Evolutionary conservation across 2,797 vertebrate genomes (phyloP).

Genomic region (Gadopsis marmoratus): DNA sequence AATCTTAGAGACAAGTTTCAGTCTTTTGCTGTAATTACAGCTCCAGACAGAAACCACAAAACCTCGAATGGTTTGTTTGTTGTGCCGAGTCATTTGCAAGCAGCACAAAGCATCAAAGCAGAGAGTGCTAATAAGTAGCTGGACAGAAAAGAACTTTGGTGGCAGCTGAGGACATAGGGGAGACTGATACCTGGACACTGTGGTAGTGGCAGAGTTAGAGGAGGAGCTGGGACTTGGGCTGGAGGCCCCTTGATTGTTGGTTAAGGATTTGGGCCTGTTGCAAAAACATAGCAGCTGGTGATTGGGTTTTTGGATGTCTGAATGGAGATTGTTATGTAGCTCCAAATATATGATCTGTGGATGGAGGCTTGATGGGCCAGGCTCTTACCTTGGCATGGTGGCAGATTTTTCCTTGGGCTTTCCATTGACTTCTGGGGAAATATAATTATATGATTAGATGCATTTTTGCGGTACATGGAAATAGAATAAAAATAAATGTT

Average conservation of each 20-base stretch:
- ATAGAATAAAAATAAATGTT: background rate
- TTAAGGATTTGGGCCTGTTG: conserved; percentile 71
- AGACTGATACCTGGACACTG: conserved; percentile 67
- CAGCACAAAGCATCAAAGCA: background rate
- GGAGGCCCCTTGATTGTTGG: conserved; percentile 53
- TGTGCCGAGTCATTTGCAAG: background rate
- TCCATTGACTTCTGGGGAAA: conserved; percentile 80
- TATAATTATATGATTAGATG: background rate
- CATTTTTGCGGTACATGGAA: background rate
- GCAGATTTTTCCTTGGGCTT: conserved; percentile 87
- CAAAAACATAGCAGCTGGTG: conserved; percentile 30
- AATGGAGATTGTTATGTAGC: background rate
- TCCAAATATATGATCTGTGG: background rate
- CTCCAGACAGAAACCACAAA: conserved; percentile 16
- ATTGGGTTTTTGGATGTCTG: background rate
- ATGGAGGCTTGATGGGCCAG: background rate
- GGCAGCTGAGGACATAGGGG: background rate
- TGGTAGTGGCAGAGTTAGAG: conserved; percentile 10
- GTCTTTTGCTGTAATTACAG: background rate
- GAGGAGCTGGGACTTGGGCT: conserved; percentile 21
- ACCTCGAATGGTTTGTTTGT: background rate
- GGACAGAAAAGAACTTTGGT: background rate
- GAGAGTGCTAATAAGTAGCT: background rate
- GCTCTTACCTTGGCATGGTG: conserved; percentile 86
- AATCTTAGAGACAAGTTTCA: conserved; percentile 1